phyloP scores from a whole-genome alignment of 2,797 vertebrate genomes.

The Percopsis omiscomaycus region DNA sequence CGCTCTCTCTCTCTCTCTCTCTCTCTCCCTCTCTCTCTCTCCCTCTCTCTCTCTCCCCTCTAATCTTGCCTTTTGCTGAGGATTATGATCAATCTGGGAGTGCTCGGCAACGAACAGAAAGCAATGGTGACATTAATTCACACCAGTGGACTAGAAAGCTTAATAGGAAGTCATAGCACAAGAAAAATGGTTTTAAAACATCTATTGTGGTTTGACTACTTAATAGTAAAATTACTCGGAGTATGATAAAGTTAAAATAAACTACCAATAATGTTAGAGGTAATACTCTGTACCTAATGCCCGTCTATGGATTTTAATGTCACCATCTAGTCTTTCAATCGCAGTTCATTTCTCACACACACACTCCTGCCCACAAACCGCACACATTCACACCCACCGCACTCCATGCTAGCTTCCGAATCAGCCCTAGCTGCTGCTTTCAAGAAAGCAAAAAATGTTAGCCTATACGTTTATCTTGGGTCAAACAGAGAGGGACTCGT shows the following conservation, averaged over 20 bases:
- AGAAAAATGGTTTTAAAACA: neutral
- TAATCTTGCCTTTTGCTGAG: slow-evolving; percentile 38
- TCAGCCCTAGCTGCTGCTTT: slow-evolving; percentile 42
- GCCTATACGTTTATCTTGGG: no score
- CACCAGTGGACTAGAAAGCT: neutral
- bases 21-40: no score
- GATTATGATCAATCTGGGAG: slow-evolving; percentile 61
- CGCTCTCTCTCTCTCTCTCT: no score
- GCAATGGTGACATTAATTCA: slow-evolving; percentile 27
- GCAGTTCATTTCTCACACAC: neutral
- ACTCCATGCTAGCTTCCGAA: slow-evolving; percentile 42
- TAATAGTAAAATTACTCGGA: neutral
- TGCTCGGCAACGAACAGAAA: slow-evolving; percentile 36
- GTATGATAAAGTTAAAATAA: neutral
- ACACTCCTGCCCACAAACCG: neutral
- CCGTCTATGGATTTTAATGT: neutral
- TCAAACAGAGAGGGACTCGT: slow-evolving; percentile 36
- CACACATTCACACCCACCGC: slow-evolving; percentile 17
- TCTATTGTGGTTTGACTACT: neutral
- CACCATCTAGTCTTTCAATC: neutral
- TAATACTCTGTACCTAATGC: slow-evolving; percentile 3
- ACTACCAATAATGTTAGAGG: neutral
- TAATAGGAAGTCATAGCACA: slow-evolving; percentile 10
- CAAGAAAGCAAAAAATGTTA: slow-evolving; percentile 42
- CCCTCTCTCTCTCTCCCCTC: slow-evolving; percentile 26